phyloP scores from a whole-genome alignment of 2,113 vertebrate species.

The Mirounga angustirostris region DNA sequence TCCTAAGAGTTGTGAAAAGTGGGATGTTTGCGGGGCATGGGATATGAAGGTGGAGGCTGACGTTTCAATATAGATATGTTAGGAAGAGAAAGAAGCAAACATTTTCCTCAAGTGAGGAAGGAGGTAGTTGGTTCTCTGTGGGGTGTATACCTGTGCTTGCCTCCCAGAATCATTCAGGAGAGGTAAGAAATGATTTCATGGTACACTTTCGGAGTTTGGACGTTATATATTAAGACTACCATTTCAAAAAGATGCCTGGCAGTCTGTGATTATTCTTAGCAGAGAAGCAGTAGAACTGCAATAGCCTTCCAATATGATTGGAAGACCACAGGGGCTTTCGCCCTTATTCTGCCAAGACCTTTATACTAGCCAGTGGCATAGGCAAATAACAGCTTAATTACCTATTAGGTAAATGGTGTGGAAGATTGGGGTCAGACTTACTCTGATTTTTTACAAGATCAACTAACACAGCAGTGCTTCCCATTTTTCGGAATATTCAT shows the following conservation, averaged over 20 bases:
- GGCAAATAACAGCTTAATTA: not conserved
- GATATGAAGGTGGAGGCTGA: not conserved
- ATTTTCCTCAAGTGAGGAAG: not conserved
- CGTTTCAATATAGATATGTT: not conserved
- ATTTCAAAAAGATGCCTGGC: not conserved
- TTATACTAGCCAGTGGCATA: not conserved
- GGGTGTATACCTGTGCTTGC: rapidly evolving
- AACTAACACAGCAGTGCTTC: not conserved
- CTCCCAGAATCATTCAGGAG: not conserved
- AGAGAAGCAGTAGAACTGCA: not conserved
- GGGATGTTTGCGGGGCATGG: not conserved
- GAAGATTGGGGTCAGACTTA: not conserved
- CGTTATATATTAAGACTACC: not conserved
- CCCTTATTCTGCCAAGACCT: not conserved
- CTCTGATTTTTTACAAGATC: not conserved
- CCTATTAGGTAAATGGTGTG: not conserved
- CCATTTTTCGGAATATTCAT: not conserved
- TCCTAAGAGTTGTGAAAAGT: not conserved
- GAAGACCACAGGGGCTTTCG: not conserved
- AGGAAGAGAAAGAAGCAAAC: not conserved
- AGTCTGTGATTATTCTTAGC: not conserved
- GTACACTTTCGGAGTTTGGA: not conserved
- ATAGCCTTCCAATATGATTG: not conserved
- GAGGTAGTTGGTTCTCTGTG: not conserved
- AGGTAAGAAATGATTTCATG: not conserved